A percentile compares a stretch with the other conserved stretches of the same genome.
phyloP scores from a whole-genome alignment of 53 echinoderm and acorn worm genomes.

The Hippasteria phrygiana region DNA sequence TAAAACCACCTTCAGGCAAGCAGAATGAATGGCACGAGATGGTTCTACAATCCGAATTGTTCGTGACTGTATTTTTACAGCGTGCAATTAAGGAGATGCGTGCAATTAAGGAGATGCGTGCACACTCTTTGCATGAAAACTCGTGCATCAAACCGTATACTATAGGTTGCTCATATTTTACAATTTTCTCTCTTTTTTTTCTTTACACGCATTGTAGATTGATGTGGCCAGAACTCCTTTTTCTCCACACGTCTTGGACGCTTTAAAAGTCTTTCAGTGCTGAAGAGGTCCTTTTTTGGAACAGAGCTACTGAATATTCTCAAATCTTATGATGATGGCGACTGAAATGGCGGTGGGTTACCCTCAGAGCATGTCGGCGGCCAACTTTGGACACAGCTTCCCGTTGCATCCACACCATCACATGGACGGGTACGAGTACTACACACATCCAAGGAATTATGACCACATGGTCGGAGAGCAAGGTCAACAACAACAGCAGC shows the following conservation, averaged over 20 bases:
- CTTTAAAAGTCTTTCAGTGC: neutral
- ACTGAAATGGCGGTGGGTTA: constrained; percentile 55
- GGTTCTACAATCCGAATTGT: too few relatives aligned
- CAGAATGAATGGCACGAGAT: too few relatives aligned
- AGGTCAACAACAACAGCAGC: too few relatives aligned
- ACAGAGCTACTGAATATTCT: too few relatives aligned
- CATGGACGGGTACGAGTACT: constrained; percentile 54
- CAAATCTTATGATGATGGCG: too few relatives aligned
- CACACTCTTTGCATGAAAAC: too few relatives aligned
- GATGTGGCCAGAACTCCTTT: neutral
- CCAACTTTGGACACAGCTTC: constrained; percentile 30
- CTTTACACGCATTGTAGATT: neutral
- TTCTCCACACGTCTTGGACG: neutral
- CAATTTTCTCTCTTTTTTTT: neutral
- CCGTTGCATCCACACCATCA: constrained; percentile 39
- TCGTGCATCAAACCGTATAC: too few relatives aligned
- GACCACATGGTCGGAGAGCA: constrained; percentile 25
- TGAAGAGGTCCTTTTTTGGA: neutral
- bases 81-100: too few relatives aligned
- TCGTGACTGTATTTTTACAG: too few relatives aligned
- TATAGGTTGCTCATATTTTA: constrained; percentile 1
- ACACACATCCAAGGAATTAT: constrained; percentile 19
- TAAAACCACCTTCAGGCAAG: too few relatives aligned
- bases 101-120: too few relatives aligned
- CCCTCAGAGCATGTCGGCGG: constrained; percentile 28